These are phyloP conservation scores for Kuschelorhynchus macadamiae DNA, from an alignment of 2,888 invertebrate genomes.

Conservation along the genomic window DNA sequence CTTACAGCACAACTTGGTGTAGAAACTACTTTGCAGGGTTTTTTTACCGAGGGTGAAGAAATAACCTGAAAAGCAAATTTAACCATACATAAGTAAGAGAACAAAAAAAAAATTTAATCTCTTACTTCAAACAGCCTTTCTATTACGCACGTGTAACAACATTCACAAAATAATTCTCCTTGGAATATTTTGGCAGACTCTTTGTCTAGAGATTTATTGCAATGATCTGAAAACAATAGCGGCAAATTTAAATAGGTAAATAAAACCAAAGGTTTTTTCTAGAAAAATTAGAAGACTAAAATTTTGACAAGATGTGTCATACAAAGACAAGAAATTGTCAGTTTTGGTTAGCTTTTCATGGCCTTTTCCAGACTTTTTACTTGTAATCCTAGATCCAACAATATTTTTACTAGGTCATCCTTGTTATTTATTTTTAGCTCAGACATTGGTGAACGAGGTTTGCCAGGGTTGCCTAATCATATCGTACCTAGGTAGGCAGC, in stretches of 20 bases:
- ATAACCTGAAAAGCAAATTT: constrained; percentile 34
- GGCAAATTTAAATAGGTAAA: too few species aligned
- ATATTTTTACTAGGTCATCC: too few species aligned
- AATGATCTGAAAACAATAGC: constrained; percentile 54
- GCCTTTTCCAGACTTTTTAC: too few species aligned
- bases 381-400: too few species aligned
- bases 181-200: constrained; percentile 58
- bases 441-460: too few species aligned
- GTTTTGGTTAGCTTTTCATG: neutral
- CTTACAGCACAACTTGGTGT: constrained; percentile 53
- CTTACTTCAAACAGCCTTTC: constrained; percentile 51
- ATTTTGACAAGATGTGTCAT: constrained; percentile 3
- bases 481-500: too few species aligned
- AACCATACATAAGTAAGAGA: too few species aligned
- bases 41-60: constrained; percentile 38
- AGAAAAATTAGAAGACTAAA: constrained; percentile 2
- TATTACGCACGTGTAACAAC: constrained; percentile 50
- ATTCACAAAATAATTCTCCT: constrained; percentile 58
- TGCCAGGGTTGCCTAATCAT: too few species aligned
- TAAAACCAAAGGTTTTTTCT: too few species aligned
- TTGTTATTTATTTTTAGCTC: too few species aligned
- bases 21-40: constrained; percentile 53
- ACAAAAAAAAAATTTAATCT: too few species aligned
- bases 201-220: constrained; percentile 54
- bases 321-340: neutral